These are phyloP conservation scores for Andrena dorsata DNA, from an alignment of 2,888 invertebrate species.

Conservation along the genomic window DNA sequence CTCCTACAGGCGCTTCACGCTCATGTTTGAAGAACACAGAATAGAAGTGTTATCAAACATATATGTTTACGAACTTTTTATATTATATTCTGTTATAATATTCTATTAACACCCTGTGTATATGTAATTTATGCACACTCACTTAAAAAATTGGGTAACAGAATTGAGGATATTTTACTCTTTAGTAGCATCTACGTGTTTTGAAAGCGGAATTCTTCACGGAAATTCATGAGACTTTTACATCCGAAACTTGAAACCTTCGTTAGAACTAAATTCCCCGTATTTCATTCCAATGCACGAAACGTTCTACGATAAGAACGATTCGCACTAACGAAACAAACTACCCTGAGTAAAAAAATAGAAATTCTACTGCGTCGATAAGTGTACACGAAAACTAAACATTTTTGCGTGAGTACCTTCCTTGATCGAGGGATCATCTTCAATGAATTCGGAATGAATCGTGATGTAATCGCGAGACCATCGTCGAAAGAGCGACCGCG, in stretches of 20 bases:
- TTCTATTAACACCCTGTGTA: no score
- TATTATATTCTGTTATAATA: no score
- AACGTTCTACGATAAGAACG: not conserved
- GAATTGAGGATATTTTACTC: no score
- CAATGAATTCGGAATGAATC: not conserved
- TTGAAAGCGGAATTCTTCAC: no score
- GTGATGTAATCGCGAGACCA: not conserved
- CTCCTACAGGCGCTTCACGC: no score
- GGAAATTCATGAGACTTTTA: constrained; percentile 1
- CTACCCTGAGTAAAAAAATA: constrained; percentile 39
- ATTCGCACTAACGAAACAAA: constrained; percentile 19
- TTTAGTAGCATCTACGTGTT: no score
- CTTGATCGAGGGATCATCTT: not conserved
- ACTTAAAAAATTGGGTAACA: no score
- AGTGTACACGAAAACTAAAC: constrained; percentile 16
- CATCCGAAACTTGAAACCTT: not conserved
- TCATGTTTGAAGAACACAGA: no score
- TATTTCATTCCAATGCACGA: not conserved
- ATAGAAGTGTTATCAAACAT: no score
- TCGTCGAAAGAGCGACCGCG: constrained; percentile 3
- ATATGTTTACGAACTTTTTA: no score
- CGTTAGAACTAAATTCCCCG: not conserved
- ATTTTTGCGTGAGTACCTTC: not conserved
- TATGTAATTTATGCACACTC: no score
- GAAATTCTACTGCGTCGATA: constrained; percentile 11